phyloP scores from a whole-genome alignment of 92 coral and sea anemone genomes.

The Zoanthus solanderi region DNA sequence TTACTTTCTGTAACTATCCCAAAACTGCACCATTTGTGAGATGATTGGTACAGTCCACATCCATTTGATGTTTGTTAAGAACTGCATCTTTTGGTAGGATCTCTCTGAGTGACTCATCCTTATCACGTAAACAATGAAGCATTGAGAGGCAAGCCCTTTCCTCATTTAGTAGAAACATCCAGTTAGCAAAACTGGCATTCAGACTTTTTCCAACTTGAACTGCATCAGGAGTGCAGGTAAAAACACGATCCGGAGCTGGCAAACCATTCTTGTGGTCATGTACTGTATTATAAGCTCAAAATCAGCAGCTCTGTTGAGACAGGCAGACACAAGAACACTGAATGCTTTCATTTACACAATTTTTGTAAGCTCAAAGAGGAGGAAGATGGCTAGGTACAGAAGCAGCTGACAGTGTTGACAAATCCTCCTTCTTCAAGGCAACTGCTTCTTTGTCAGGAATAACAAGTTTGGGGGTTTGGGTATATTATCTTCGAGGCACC shows the following conservation, averaged over 20 bases:
- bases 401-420: no score
- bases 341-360: no score
- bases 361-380: no score
- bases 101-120: slow-evolving; percentile 34
- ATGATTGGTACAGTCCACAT: slow-evolving; percentile 52
- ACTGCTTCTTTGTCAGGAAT: no score
- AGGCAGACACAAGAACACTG: no score
- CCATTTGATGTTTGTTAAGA: slow-evolving; percentile 1
- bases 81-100: slow-evolving; percentile 53
- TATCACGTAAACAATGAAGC: slow-evolving; percentile 41
- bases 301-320: no score
- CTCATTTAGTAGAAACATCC: slow-evolving; percentile 54
- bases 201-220: slow-evolving; percentile 58
- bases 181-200: slow-evolving; percentile 54
- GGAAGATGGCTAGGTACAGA: no score
- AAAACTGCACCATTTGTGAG: slow-evolving; percentile 37
- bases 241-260: background rate
- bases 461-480: no score
- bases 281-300: no score
- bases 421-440: no score
- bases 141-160: slow-evolving; percentile 66
- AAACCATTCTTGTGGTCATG: no score
- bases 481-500: no score
- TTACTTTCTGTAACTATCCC: slow-evolving; percentile 24
- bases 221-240: slow-evolving; percentile 60